phyloP scores from a whole-genome alignment of 1,140 invertebrate species.

The Spodoptera litura region DNA sequence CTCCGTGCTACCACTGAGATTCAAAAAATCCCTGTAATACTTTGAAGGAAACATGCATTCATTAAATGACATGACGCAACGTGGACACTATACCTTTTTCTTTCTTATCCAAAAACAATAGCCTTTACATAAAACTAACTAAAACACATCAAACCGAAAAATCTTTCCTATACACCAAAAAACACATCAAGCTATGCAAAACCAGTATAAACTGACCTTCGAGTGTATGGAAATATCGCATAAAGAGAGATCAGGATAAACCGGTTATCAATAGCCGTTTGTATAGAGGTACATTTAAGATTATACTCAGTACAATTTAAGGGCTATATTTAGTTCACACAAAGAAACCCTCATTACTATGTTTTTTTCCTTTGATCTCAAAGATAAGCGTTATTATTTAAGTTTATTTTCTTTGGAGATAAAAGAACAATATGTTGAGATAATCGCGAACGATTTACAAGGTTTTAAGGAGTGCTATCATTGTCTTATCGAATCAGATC shows the following conservation, averaged over 20 bases:
- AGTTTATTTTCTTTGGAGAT: conserved; percentile 38
- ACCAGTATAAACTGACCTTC: too few species aligned
- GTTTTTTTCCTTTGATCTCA: conserved; percentile 19
- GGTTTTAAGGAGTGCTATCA: conserved; percentile 30
- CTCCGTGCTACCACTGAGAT: too few species aligned
- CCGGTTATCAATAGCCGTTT: too few species aligned
- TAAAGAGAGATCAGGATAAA: not conserved
- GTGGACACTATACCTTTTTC: too few species aligned
- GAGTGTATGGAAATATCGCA: not conserved
- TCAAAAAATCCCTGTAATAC: too few species aligned
- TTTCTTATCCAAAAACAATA: not conserved
- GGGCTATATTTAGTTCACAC: not conserved
- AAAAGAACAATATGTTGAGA: conserved; percentile 40
- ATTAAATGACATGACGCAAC: too few species aligned
- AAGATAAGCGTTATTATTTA: conserved; percentile 33
- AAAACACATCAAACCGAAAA: too few species aligned
- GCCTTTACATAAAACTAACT: not conserved
- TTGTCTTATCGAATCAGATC: not conserved
- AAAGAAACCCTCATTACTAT: conserved; percentile 7
- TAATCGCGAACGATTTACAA: conserved; percentile 37
- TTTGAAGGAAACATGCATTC: too few species aligned
- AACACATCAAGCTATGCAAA: too few species aligned
- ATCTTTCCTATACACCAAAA: too few species aligned
- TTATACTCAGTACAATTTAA: not conserved
- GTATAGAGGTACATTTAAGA: not conserved